These are phyloP conservation scores for Laodelphax striatellus DNA, from an alignment of 1,140 invertebrate genomes.

Conservation along the genomic window DNA sequence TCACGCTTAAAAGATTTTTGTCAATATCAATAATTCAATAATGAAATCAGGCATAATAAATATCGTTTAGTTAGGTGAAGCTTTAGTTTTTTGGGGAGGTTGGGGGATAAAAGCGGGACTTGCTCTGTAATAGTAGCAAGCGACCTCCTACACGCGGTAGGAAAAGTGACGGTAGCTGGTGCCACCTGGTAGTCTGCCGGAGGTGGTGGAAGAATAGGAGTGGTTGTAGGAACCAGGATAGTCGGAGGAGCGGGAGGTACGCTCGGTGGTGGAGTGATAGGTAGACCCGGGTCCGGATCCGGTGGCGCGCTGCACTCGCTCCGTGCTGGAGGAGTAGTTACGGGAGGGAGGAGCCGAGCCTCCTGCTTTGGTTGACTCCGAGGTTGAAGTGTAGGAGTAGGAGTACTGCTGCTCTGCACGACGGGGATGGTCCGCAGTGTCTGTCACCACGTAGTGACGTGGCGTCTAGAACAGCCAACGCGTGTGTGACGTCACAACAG, in stretches of 20 bases:
- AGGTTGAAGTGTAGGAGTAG: slow-evolving; percentile 57
- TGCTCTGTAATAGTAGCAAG: too few relatives aligned
- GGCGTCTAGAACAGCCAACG: slow-evolving; percentile 47
- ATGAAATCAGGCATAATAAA: not conserved
- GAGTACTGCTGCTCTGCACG: slow-evolving; percentile 67
- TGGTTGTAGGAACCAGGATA: slow-evolving; percentile 63
- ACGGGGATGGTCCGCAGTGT: slow-evolving; percentile 53
- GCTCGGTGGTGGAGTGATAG: slow-evolving; percentile 60
- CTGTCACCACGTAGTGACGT: slow-evolving; percentile 69
- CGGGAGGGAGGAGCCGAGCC: slow-evolving; percentile 43
- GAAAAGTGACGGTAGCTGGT: slow-evolving; percentile 72
- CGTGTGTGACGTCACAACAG: slow-evolving; percentile 4
- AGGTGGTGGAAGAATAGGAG: slow-evolving; percentile 60
- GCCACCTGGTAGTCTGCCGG: slow-evolving; percentile 65
- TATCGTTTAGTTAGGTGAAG: not conserved
- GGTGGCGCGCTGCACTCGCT: slow-evolving; percentile 47
- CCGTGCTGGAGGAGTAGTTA: slow-evolving; percentile 50
- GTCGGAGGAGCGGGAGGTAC: slow-evolving; percentile 46
- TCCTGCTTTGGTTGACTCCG: slow-evolving; percentile 35
- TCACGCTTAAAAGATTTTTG: not conserved
- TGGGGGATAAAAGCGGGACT: too few relatives aligned
- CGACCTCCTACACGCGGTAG: slow-evolving; percentile 56
- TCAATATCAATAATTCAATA: not conserved
- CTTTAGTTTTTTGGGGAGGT: not conserved
- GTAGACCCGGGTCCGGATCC: slow-evolving; percentile 45